Base-by-base conservation (phyloP, 2,888 invertebrate species). In the Drosophila fulvimacula region DNA sequence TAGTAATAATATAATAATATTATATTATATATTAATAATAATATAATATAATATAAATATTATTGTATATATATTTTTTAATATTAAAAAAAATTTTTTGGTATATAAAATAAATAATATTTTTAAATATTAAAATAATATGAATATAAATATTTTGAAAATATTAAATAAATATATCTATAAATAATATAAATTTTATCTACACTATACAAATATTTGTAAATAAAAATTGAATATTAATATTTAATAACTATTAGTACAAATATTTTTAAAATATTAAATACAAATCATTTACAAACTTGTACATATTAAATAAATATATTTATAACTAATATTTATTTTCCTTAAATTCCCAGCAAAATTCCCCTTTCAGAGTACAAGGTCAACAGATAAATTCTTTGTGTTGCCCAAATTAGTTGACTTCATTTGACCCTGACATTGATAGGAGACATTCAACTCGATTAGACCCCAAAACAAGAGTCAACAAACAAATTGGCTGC, bases 391-490 rank as follows among this genome's bases (percentile, higher is more conserved):
- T 21, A 42, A 21, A n/a, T 10, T 41, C 34, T 1, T n/a, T 21
- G 34, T 0, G 19, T 15, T 44, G 32, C 32, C 34, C 7, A 62
- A 48, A 30, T 32, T 21, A 17, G 17, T 38, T 34, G 62, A 21
- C 30, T 51, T 42, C 34, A 49, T 69, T 48, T 48, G 78, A 66
- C 84, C 82, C 68, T 83, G 83, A 87, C 83, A 87, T 83, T 83
- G 82, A 80, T 82, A 71, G 52, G 65, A 76, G 67, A 56, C 80
- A 62, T 86, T 86, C 77, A 83, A 65, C 84, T 72, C 57, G 51
- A 42, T 48, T 17, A 48, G 64, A 34, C 38, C 30, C 19, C 11
- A 38, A n/a, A 42, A 42, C 19, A 32, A 42, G 24, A 59, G 21
- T 38, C 9, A 51, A 49, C 46, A 44, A 52, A 48, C 46, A 76